Conservation (phyloP, 1,140 invertebrate genomes). For the Bombus difficillimus region DNA sequence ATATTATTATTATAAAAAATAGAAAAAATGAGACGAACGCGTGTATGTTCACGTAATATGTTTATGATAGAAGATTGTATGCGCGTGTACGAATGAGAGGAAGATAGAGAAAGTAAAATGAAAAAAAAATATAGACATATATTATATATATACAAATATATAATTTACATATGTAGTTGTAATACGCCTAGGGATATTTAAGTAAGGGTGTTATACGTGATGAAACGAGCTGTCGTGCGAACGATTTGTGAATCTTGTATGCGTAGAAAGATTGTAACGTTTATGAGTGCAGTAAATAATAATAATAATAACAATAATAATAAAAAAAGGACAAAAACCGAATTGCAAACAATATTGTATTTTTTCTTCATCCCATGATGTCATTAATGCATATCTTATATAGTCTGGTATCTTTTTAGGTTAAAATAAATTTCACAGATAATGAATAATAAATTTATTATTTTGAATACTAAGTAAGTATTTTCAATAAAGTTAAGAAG, state of each 20-base stretch:
- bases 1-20: not conserved
- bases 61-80: not conserved
- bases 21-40: not conserved
- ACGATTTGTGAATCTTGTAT: constrained; percentile 73
- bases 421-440: not conserved
- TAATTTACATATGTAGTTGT: constrained; percentile 45
- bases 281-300: constrained; percentile 77
- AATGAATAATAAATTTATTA: not conserved
- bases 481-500: not conserved
- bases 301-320: constrained; percentile 53
- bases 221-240: constrained; percentile 68
- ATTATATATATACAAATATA: constrained; percentile 46
- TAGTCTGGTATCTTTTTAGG: too few species aligned
- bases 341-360: constrained; percentile 3
- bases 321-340: constrained; percentile 27
- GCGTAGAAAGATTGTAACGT: constrained; percentile 77
- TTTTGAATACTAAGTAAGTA: not conserved
- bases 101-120: constrained; percentile 4
- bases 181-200: constrained; percentile 8
- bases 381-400: not conserved
- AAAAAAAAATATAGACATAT: constrained; percentile 39
- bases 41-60: not conserved
- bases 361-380: not conserved
- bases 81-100: not conserved
- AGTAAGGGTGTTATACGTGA: constrained; percentile 25